phyloP scores from a whole-genome alignment of 2,113 vertebrate genomes.

The Illadopsis cleaveri region DNA sequence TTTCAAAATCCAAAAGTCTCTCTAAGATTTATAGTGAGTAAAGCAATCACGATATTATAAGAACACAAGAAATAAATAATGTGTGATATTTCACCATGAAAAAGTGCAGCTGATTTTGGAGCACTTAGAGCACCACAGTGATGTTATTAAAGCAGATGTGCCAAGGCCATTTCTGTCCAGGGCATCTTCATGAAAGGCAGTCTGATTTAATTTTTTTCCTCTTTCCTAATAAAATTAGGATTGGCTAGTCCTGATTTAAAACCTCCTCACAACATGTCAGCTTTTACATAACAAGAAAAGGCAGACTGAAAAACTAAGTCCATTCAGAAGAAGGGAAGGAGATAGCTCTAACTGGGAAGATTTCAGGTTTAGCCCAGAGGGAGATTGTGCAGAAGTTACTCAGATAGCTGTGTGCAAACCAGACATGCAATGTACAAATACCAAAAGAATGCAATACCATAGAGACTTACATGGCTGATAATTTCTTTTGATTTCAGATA shows the following conservation, averaged over 20 bases:
- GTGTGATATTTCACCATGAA: not conserved
- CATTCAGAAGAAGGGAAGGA: not conserved
- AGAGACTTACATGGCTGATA: not conserved
- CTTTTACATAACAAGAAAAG: not conserved
- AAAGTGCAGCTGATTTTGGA: not conserved
- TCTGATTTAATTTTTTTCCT: not conserved
- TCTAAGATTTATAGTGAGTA: not conserved
- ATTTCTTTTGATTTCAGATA: not conserved
- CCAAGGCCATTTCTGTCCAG: not conserved
- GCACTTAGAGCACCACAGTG: not conserved
- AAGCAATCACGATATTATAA: not conserved
- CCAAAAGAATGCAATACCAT: not conserved
- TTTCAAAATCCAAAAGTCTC: not conserved
- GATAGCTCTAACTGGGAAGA: not conserved
- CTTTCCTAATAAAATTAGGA: not conserved
- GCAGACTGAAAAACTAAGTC: not conserved
- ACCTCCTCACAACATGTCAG: not conserved
- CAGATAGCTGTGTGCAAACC: not conserved
- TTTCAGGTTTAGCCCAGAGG: not conserved
- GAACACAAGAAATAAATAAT: not conserved
- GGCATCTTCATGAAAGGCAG: not conserved
- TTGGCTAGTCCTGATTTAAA: not conserved
- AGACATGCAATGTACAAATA: not conserved
- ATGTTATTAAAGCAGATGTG: not conserved
- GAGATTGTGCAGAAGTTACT: not conserved